Evolutionary conservation across 2,888 invertebrate species (phyloP), one percentile per base, ranked within the genome.

Genomic region (Apodemia duryi): DNA sequence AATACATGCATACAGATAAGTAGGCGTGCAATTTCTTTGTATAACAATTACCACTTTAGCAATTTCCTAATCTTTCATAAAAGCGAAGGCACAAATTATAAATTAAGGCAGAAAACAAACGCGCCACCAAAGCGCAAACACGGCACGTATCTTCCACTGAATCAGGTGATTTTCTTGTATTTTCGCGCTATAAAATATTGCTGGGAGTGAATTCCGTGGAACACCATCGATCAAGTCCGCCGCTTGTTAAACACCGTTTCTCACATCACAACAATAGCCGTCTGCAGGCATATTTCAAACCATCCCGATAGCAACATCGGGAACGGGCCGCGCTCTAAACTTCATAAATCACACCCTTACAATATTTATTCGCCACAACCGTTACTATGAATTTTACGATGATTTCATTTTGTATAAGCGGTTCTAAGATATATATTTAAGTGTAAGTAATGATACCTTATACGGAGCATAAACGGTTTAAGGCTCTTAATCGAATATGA

Each of bases 211-310:
- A 74, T 77, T 80, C 76, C 74, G 72, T 76, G 72, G 71, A 52
- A 61, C 72, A 78, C 78, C 77, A 82, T 78, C 84, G 86, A 89
- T 89, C 88, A 86, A 86, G 82, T 80, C 83, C 79, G 82, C 83
- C 81, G 88, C 88, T 89, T 89, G 89, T 89, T 89, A 89, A 85
- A 88, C 88, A 88, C 88, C 83, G 88, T 89, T 89, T 89, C 89
- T 88, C 89, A 88, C 89, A 88, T 88, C 87, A 84, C 88, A 87
- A 88, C 90, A 89, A 89, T 89, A 83, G 89, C 84, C 80, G 81
- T 83, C 81, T 80, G 84, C 84, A 79, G 86, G 90, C 88, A 90
- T 91, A 91, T 89, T 91, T 91, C 90, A 91, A 87, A 81, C 82
- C 84, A 83, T 84, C 84, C 85, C 83, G 88, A 87, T 90, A 86